phyloP scores from a whole-genome alignment of 2,888 invertebrate species.

The Branchipolynoe longqiensis region DNA sequence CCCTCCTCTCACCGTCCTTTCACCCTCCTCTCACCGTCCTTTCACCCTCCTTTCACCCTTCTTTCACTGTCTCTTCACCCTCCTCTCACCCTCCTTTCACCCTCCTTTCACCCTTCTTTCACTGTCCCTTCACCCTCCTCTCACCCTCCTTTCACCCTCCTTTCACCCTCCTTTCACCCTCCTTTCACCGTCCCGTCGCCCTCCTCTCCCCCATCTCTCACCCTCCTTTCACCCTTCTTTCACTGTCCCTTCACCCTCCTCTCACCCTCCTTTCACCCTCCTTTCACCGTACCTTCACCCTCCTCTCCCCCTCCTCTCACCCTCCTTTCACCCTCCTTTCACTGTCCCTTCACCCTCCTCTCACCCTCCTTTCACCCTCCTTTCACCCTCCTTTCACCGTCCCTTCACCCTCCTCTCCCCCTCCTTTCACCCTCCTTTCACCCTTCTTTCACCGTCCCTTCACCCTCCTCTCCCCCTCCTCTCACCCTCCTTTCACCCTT shows the following conservation, averaged over 20 bases:
- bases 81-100: too few species aligned
- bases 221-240: slow-evolving; percentile 26
- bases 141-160: too few species aligned
- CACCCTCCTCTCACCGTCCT: too few species aligned
- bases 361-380: background rate
- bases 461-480: background rate
- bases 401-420: background rate
- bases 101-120: too few species aligned
- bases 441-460: background rate
- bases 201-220: background rate
- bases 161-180: too few species aligned
- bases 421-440: background rate
- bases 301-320: background rate
- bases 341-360: background rate
- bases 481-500: background rate
- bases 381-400: background rate
- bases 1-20: too few species aligned
- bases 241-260: slow-evolving; percentile 4
- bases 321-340: background rate
- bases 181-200: background rate
- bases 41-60: too few species aligned
- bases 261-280: background rate
- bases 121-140: too few species aligned
- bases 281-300: background rate
- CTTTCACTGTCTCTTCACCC: too few species aligned